Conservation (phyloP, 2,888 invertebrate genomes). For the Lithophane socia region DNA sequence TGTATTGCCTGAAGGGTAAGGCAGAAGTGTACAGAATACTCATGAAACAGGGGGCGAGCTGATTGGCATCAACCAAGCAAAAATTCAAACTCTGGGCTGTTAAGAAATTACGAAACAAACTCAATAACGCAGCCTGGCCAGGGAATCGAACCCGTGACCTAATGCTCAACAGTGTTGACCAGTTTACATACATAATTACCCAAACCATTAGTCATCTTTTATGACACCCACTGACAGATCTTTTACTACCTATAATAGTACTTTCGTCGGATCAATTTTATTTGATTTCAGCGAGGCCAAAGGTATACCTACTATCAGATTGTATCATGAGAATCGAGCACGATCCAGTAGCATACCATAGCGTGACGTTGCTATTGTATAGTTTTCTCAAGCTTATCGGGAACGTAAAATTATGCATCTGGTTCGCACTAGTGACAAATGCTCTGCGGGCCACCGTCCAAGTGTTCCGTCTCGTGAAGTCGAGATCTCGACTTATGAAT, state of each 20-base stretch:
- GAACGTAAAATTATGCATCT: slow-evolving; percentile 59
- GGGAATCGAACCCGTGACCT: neutral
- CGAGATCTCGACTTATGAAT: slow-evolving; percentile 75
- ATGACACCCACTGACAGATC: neutral
- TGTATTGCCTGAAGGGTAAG: neutral
- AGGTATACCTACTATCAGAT: slow-evolving; percentile 30
- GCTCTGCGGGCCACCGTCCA: slow-evolving; percentile 51
- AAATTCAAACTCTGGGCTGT: neutral
- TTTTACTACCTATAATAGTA: neutral
- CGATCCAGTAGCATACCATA: slow-evolving; percentile 25
- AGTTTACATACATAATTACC: too few species aligned
- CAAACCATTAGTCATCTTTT: neutral
- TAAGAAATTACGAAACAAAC: neutral
- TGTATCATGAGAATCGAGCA: slow-evolving; percentile 31
- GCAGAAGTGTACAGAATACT: neutral
- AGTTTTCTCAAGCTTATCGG: slow-evolving; percentile 49
- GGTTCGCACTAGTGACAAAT: slow-evolving; percentile 61
- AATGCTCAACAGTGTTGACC: neutral
- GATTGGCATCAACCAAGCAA: neutral
- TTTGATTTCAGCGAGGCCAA: slow-evolving; percentile 18
- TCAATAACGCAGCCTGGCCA: neutral
- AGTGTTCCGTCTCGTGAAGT: slow-evolving; percentile 75
- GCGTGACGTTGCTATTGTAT: slow-evolving; percentile 37
- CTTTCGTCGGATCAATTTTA: neutral
- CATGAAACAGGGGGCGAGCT: neutral